Evolutionary conservation across 2,113 vertebrate genomes (phyloP).

Genomic region (Sinosuthora webbiana): DNA sequence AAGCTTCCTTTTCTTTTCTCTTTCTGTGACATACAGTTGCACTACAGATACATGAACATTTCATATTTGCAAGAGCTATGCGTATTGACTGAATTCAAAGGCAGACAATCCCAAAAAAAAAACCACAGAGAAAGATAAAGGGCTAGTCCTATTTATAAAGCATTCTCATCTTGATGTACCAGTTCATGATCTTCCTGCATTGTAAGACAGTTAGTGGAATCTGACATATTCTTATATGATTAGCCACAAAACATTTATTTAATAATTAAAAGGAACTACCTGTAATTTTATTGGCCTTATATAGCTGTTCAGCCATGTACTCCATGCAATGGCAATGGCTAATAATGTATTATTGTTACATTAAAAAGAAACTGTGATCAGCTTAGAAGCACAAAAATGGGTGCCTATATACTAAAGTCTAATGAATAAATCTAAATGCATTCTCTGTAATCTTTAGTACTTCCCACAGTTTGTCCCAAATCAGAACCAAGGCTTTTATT

Average conservation of each 20-base stretch:
- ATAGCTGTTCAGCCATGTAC: neutral
- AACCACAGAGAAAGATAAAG: neutral
- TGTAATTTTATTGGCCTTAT: neutral
- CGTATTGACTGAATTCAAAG: neutral
- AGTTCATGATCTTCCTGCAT: neutral
- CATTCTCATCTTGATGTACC: neutral
- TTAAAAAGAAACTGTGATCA: neutral
- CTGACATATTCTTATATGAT: neutral
- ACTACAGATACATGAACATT: neutral
- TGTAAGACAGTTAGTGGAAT: neutral
- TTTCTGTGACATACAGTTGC: neutral
- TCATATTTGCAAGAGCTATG: neutral
- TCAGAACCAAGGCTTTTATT: neutral
- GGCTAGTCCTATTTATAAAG: neutral
- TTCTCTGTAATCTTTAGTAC: neutral
- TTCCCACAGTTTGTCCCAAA: neutral
- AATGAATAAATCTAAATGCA: neutral
- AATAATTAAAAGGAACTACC: neutral
- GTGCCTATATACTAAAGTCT: neutral
- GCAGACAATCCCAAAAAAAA: neutral
- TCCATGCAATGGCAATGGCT: neutral
- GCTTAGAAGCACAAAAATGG: neutral
- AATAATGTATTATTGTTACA: neutral
- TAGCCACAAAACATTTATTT: neutral
- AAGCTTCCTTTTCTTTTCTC: neutral